A percentile compares a stretch with the other conserved stretches of the same genome.
These are phyloP conservation scores for Zelostemma sp. DNA, from an alignment of 1,140 invertebrate species.

Conservation along the genomic window DNA sequence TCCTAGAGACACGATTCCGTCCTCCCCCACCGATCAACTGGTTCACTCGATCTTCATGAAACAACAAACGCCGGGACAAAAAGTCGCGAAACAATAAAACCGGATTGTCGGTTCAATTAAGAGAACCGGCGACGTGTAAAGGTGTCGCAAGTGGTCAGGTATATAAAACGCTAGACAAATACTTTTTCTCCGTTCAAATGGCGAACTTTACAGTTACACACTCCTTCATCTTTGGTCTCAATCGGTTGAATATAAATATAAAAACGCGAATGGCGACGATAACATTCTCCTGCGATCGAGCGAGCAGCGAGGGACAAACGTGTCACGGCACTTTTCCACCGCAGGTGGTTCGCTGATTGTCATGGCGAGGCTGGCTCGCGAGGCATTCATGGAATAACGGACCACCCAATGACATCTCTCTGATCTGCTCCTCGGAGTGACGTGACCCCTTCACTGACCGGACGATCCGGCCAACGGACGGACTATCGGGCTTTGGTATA, in stretches of 20 bases:
- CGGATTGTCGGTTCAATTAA: slow-evolving; percentile 15
- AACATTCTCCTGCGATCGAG: background rate
- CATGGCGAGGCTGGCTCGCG: slow-evolving; percentile 8
- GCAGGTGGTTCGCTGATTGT: slow-evolving; percentile 42
- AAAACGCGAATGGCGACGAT: slow-evolving; percentile 23
- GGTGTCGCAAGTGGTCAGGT: slow-evolving; percentile 1
- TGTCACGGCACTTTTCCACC: slow-evolving; percentile 21
- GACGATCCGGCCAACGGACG: slow-evolving; percentile 26
- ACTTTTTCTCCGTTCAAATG: background rate
- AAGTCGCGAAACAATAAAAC: slow-evolving; percentile 31
- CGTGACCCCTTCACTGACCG: slow-evolving; percentile 52
- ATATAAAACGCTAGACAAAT: background rate
- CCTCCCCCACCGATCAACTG: slow-evolving; percentile 16
- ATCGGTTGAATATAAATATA: slow-evolving; percentile 15
- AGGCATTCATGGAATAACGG: slow-evolving; percentile 49
- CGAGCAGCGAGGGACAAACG: slow-evolving; percentile 1
- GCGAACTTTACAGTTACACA: background rate
- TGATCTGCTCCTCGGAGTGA: slow-evolving; percentile 46
- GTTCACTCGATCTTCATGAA: slow-evolving; percentile 20
- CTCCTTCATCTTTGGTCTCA: background rate
- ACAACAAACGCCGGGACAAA: no score
- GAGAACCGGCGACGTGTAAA: slow-evolving; percentile 14
- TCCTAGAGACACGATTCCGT: slow-evolving; percentile 22
- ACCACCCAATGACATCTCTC: slow-evolving; percentile 53
- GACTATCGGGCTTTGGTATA: slow-evolving; percentile 14